Evolutionary conservation across 2,113 vertebrate species (phyloP).

Genomic region (Catagonus wagneri): DNA sequence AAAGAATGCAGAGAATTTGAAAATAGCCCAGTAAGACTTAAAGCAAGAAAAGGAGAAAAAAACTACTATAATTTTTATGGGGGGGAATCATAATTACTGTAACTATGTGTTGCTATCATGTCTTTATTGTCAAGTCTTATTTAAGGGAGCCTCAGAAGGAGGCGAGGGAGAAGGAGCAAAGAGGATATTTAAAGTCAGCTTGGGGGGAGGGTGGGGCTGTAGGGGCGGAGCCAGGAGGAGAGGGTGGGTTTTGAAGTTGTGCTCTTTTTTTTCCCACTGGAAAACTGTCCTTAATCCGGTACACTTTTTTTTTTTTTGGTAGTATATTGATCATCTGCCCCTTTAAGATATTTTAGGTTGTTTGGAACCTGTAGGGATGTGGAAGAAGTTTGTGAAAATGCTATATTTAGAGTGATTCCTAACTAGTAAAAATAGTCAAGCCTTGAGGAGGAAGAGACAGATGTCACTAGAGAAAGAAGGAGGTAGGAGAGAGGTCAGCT

Average conservation of each 20-base stretch:
- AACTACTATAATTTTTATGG: slow-evolving; percentile 64
- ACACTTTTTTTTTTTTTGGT: neutral
- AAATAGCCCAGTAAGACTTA: slow-evolving; percentile 83
- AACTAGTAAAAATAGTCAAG: slow-evolving; percentile 61
- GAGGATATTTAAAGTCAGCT: slow-evolving; percentile 64
- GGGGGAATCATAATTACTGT: slow-evolving; percentile 55
- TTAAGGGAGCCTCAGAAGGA: slow-evolving; percentile 62
- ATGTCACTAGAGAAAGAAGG: slow-evolving; percentile 7
- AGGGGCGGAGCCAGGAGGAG: neutral
- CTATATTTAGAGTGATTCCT: slow-evolving; percentile 47
- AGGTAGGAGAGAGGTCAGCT: neutral
- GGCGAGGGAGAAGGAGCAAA: slow-evolving; percentile 52
- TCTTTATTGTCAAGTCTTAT: slow-evolving; percentile 64
- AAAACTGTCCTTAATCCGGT: slow-evolving; percentile 53
- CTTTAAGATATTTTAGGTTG: slow-evolving; percentile 29
- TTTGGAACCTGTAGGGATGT: slow-evolving; percentile 14
- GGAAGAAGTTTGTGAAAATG: slow-evolving; percentile 42
- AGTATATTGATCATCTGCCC: slow-evolving; percentile 8
- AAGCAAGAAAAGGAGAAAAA: slow-evolving; percentile 78
- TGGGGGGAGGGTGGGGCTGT: neutral
- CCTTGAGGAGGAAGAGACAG: slow-evolving; percentile 51
- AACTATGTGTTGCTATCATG: slow-evolving; percentile 42
- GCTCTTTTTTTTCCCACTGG: neutral
- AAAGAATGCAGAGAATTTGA: slow-evolving; percentile 92
- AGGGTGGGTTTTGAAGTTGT: neutral